These are phyloP conservation scores for Callipepla squamata DNA, from an alignment of 2,113 vertebrate species.

Conservation along the genomic window DNA sequence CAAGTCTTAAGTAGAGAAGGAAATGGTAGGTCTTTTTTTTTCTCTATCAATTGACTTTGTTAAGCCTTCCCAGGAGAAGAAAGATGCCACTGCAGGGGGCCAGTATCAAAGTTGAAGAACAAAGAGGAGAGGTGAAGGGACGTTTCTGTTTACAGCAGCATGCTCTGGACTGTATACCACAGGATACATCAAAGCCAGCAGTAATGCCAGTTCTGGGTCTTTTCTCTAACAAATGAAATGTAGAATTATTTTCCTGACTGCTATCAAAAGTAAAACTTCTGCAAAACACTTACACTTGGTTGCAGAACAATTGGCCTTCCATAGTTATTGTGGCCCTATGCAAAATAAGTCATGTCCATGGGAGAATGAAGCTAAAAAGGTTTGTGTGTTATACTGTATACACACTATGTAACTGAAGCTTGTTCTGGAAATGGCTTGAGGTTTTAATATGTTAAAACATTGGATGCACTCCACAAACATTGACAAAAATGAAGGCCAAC, in stretches of 20 bases:
- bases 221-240: background rate
- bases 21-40: background rate
- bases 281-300: background rate
- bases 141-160: constrained; percentile 50
- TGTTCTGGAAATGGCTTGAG: background rate
- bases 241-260: background rate
- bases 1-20: background rate
- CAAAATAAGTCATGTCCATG: background rate
- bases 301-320: background rate
- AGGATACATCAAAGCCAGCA: constrained; percentile 32
- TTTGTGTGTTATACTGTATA: background rate
- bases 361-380: background rate
- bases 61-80: constrained; percentile 40
- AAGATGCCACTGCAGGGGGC: constrained; percentile 17
- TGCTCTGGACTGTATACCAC: constrained; percentile 16
- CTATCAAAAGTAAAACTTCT: background rate
- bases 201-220: background rate
- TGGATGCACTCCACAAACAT: background rate
- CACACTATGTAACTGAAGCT: background rate
- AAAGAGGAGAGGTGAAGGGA: constrained; percentile 56
- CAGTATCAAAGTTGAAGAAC: constrained; percentile 42
- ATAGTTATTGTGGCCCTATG: background rate
- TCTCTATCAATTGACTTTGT: constrained; percentile 2
- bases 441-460: background rate
- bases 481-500: background rate